Evolutionary conservation across 1,140 invertebrate species (phyloP).

Genomic region (Calephelis virginiensis): DNA sequence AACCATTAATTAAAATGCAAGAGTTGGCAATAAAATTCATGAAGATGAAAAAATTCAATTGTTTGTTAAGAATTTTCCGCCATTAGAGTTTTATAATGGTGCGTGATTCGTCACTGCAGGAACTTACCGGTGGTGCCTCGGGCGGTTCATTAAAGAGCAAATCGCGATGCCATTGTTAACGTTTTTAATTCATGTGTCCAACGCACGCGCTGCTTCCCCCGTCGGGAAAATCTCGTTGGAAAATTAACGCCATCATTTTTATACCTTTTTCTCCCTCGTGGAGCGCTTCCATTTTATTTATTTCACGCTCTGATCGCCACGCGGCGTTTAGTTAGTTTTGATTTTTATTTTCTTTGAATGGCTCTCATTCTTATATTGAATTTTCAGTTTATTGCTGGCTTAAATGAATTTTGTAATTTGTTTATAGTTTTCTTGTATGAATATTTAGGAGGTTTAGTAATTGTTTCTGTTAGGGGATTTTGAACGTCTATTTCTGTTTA

Average conservation of each 20-base stretch:
- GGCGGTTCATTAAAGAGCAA: conserved; percentile 68
- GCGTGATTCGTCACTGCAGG: conserved; percentile 20
- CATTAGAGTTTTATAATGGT: conserved; percentile 22
- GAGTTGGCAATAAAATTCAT: conserved; percentile 13
- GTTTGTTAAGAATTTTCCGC: conserved; percentile 12
- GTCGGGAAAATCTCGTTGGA: conserved; percentile 73
- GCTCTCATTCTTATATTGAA: conserved; percentile 22
- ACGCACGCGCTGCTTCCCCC: conserved; percentile 57
- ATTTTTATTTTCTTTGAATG: conserved; percentile 40
- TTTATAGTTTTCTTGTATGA: background rate
- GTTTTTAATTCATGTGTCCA: conserved; percentile 77
- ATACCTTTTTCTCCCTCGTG: conserved; percentile 60
- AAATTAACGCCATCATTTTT: conserved; percentile 75
- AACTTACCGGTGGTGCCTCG: conserved; percentile 33
- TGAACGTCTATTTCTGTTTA: too few species aligned
- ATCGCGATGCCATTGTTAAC: conserved; percentile 69
- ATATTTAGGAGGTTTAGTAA: background rate
- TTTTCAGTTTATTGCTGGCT: conserved; percentile 7
- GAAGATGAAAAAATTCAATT: conserved; percentile 5
- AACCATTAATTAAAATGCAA: conserved; percentile 9
- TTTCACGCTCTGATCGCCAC: conserved; percentile 68
- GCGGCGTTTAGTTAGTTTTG: conserved; percentile 63
- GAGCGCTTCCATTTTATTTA: conserved; percentile 69
- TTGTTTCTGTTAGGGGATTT: too few species aligned
- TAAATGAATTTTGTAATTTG: background rate